These are phyloP conservation scores for Caenorhabditis sp. DNA, from an alignment of 2,888 invertebrate species.

Conservation along the genomic window DNA sequence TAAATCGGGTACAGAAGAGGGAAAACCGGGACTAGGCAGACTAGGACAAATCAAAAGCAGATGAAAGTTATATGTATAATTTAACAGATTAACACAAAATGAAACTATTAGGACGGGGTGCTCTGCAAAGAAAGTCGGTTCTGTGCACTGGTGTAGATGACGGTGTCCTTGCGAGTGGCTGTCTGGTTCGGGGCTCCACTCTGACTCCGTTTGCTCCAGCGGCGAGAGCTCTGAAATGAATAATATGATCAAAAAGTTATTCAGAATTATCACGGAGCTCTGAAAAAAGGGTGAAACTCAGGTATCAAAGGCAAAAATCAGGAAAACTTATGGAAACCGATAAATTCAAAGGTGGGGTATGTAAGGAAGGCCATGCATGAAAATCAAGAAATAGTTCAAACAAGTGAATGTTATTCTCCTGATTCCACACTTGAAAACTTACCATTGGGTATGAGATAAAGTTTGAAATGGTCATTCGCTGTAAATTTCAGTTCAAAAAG, in stretches of 20 bases:
- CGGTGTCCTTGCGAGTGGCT: conserved; percentile 44
- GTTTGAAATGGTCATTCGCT: conserved; percentile 57
- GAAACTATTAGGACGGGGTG: conserved; percentile 34
- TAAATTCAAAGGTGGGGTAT: too few species aligned
- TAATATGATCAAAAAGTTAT: not conserved
- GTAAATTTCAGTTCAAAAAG: conserved; percentile 15
- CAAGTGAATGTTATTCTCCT: conserved; percentile 2
- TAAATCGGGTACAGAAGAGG: too few species aligned
- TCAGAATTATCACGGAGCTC: too few species aligned
- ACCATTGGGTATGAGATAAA: conserved; percentile 54
- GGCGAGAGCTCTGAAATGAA: conserved; percentile 49
- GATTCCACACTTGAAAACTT: conserved; percentile 38
- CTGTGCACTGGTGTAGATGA: conserved; percentile 51
- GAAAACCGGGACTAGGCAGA: too few species aligned
- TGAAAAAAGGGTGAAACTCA: too few species aligned
- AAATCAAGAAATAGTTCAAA: too few species aligned
- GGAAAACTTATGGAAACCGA: not conserved
- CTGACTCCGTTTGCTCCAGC: conserved; percentile 57
- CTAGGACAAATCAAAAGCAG: not conserved
- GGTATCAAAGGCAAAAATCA: too few species aligned
- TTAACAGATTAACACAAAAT: too few species aligned
- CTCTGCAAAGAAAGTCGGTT: conserved; percentile 50
- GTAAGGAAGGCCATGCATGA: too few species aligned
- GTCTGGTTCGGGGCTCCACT: conserved; percentile 43
- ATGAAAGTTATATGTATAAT: too few species aligned